Evolutionary conservation across 2,888 invertebrate species (phyloP), one percentile per base, ranked within the genome.

Genomic region (Arctia plantaginis): DNA sequence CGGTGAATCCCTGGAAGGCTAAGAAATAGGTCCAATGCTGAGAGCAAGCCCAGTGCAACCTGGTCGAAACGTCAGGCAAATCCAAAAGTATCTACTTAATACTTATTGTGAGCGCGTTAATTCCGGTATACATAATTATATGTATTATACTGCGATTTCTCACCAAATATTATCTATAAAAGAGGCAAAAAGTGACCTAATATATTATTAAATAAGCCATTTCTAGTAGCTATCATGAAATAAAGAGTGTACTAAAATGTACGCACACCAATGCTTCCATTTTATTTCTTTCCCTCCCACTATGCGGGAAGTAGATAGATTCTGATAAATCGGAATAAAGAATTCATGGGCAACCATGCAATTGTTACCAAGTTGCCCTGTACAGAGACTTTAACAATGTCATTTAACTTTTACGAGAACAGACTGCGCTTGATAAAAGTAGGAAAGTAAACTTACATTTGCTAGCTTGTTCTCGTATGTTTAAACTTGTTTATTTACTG

Each of bases 391-490:
- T 51, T 69, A 73, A 69, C 65, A 51, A 69, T 65, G 69, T 73
- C 69, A 73, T 73, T 73, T 73, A 73, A 73, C 39, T 73, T 73
- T 64, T 68, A 47, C 59, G 47, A 67, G 67, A 67, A 65, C 51
- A 33, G 39, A 55, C 71, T 65, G 51, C 65, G 35, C 41, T 64
- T 47, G 65, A 47, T 33, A 35, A 69, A 69, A 73, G 62, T 51
- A 27, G 64, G 8, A 69, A 18, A 47, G 41, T 27, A 65, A 73
- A 73, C 55, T 75, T 69, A 23, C 66, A 66, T 39, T 44, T 64
- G 30, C 51, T 41, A 2, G 62, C 35, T 44, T 64, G 18, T 64
- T 66, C 33, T 66, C 18, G 41, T 73, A 23, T 69, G 47, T 35
- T 68, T 51, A 30, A 73, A 33, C 44, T 44, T 67, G 27, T 41